phyloP scores from a whole-genome alignment of 2,888 invertebrate species.

The Parelbella ahira region DNA sequence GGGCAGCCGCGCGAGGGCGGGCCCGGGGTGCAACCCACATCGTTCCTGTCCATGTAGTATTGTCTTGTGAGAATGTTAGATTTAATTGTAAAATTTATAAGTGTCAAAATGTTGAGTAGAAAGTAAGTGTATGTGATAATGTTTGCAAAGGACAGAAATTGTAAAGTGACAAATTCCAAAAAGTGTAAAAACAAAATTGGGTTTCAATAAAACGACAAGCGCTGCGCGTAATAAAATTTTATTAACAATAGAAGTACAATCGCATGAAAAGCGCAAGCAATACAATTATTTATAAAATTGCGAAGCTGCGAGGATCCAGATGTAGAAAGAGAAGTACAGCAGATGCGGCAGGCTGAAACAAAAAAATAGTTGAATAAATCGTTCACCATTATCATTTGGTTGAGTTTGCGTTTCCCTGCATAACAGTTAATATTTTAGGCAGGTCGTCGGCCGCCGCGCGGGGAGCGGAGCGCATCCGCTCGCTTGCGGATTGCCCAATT shows the following conservation, averaged over 20 bases:
- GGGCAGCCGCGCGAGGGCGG: constrained; percentile 47
- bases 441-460: constrained; percentile 29
- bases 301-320: constrained; percentile 11
- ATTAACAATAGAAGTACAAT: constrained; percentile 13
- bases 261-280: constrained; percentile 14
- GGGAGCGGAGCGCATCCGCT: constrained; percentile 44
- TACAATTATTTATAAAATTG: constrained; percentile 11
- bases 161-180: not conserved
- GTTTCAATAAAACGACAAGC: constrained; percentile 20
- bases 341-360: constrained; percentile 42
- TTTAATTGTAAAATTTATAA: not conserved
- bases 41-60: constrained; percentile 1
- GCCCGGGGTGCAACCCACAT: constrained; percentile 36
- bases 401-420: constrained; percentile 47
- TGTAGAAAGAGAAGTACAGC: not conserved
- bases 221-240: constrained; percentile 16
- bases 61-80: not conserved
- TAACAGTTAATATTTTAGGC: constrained; percentile 56
- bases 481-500: constrained; percentile 71
- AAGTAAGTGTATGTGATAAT: not conserved
- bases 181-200: constrained; percentile 5
- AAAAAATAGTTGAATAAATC: constrained; percentile 40
- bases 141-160: not conserved
- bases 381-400: constrained; percentile 48
- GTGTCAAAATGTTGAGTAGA: not conserved